Conservation (phyloP, 2,797 vertebrate species). For the Kryptolebias ocellatus region DNA sequence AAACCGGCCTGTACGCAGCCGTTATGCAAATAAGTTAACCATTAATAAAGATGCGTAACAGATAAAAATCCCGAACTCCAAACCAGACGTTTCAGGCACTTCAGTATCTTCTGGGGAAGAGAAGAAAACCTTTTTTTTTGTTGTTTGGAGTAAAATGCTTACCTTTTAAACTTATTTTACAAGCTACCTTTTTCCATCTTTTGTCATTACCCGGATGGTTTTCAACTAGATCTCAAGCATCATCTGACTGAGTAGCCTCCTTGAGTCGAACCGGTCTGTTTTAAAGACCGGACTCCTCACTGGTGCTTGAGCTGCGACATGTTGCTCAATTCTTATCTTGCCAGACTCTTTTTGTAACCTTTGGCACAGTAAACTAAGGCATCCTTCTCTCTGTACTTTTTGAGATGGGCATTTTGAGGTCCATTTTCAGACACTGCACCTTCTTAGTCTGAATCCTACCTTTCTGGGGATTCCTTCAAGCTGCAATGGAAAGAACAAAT, state of each 20-base stretch:
- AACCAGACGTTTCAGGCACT: not conserved
- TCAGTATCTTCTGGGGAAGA: not conserved
- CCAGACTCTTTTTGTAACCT: not conserved
- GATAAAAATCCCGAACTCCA: not conserved
- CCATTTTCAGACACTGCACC: no score
- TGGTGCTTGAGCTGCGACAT: not conserved
- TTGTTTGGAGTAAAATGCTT: not conserved
- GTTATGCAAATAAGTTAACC: not conserved
- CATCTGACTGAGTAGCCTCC: not conserved
- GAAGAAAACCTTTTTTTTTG: not conserved
- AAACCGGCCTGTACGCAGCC: not conserved
- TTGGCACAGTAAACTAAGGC: not conserved
- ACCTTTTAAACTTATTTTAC: no score
- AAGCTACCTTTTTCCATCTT: no score
- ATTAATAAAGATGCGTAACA: not conserved
- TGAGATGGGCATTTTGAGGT: not conserved
- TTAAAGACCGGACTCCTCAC: not conserved
- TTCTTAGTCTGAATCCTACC: not conserved
- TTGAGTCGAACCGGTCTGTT: not conserved
- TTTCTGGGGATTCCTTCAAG: not conserved
- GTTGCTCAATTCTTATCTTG: not conserved
- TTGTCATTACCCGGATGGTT: not conserved
- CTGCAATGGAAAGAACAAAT: not conserved
- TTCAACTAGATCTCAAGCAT: not conserved
- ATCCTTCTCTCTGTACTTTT: not conserved